Base-by-base conservation (phyloP, 2,888 invertebrate genomes). In the Hyles lineata region DNA sequence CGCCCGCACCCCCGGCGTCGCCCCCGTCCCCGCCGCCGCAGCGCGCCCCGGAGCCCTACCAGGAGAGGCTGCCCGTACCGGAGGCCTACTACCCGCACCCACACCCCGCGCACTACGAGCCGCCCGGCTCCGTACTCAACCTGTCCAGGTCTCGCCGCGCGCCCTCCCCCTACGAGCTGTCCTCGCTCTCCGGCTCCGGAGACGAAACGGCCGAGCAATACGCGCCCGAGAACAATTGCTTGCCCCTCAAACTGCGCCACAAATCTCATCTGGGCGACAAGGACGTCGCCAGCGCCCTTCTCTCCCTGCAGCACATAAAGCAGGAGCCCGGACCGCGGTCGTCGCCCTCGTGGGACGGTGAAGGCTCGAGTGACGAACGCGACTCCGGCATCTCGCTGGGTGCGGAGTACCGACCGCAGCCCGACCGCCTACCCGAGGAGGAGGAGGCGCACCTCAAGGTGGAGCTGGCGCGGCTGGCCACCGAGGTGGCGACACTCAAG, bases 161-260 rank as follows among this genome's bases (percentile, higher is more conserved):
- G 0, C 97, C 96, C 72, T 97, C 97, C 1, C 97, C 98, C n/a
- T 98, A 97, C 87, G 98, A 97, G 90, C 95, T 97, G 19, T 97
- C 97, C 21, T 97, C 97, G 67, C 96, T 97, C 70, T 96, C 96
- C 71, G 96, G 96, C 77, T 96, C 96, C 74, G 95, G 95, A 7
- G 94, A 95, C 79, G 92, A 95, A 80, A 89, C 89, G 62, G 85
- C 93, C 74, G 93, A 95, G 74, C 95, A 93, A 78, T 93, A 95
- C 78, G 96, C 96, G 76, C 94, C 96, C 55, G 94, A 93, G 74
- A 97, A 97, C 91, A 97, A 97, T 87, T 96, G 97, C 82, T 95
- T 98, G 87, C 98, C 98, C 3, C 96, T 98, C 82, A 98, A 98
- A 89, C 95, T 98, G 78, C 96, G 98, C 87, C 98, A 98, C 95